Evolutionary conservation across 2,797 vertebrate species (phyloP), one percentile per base, ranked within the genome.

Genomic region (Sus cebifrons): DNA sequence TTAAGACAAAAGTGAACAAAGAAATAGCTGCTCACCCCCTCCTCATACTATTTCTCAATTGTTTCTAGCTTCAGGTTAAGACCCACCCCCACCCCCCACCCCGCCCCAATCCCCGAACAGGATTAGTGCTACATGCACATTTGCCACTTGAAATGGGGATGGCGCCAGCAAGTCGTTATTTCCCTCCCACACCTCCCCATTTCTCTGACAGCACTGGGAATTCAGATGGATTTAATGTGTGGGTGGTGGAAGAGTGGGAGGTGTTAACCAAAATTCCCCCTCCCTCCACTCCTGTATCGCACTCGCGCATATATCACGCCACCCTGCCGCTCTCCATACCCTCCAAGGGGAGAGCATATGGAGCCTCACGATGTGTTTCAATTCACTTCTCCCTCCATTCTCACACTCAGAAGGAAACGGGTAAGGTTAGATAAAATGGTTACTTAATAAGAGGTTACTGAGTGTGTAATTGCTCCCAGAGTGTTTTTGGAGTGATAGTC

Each of bases 391-490:
- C 56, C 84, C 93, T 95, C 92, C 84, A 32, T 74, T 86, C 75
- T 85, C 83, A 68, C 54, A 29, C 73, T 96, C 60, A 17, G 81
- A 96, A 93, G 82, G 93, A 96, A 96, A 96, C 0, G 25, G 13
- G 44, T 49, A 95, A 89, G 71, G 91, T 95, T 93, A 96, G 93
- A 94, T 65, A 79, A 91, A 97, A 97, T 52, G 52, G 86, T 40
- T 78, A 44, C 71, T 96, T 97, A 96, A 95, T 97, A 96, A 96
- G 86, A 58, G 91, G 95, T 95, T 96, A 88, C 95, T 92, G 81
- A 79, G 85, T 97, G 62, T 97, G 84, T 95, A 95, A 97, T 96
- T 97, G 91, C 89, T 95, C 95, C 86, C 96, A 85, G 56, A 94
- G 67, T 79, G 84, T 94, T 92, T 95, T 96, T 32, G 92, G 82